Conservation (phyloP, 2,888 invertebrate genomes). For the Eilema caniola region DNA sequence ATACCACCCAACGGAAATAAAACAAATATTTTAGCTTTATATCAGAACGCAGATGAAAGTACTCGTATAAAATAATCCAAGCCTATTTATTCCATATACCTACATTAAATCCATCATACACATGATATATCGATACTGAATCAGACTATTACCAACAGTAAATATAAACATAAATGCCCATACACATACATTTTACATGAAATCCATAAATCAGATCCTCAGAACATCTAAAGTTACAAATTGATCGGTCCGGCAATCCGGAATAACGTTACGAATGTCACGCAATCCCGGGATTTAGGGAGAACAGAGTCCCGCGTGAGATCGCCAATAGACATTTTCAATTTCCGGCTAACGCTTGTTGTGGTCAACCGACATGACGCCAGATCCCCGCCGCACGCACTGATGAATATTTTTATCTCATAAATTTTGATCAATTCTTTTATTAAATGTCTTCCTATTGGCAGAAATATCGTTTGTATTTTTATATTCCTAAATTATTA, state of each 20-base stretch:
- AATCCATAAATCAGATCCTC: slow-evolving; percentile 13
- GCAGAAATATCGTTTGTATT: not conserved
- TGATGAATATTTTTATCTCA: slow-evolving; percentile 40
- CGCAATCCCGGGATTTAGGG: slow-evolving; percentile 25
- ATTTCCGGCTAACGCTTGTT: slow-evolving; percentile 42
- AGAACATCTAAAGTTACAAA: slow-evolving; percentile 35
- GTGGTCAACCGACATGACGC: slow-evolving; percentile 22
- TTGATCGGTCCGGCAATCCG: slow-evolving; percentile 34
- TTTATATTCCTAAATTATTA: no score
- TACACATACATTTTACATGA: slow-evolving; percentile 9
- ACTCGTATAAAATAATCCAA: no score
- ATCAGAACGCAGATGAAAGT: not conserved
- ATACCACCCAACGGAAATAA: not conserved
- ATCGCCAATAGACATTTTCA: slow-evolving; percentile 43
- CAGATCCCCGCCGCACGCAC: slow-evolving; percentile 24
- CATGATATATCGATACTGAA: not conserved
- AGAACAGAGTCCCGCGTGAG: slow-evolving; percentile 21
- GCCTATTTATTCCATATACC: no score
- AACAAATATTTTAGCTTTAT: not conserved
- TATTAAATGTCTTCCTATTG: slow-evolving; percentile 41
- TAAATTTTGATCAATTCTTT: slow-evolving; percentile 35
- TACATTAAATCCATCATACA: not conserved
- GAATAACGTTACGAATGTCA: slow-evolving; percentile 34
- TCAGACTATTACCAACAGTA: not conserved
- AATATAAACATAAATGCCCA: not conserved